Conservation (phyloP, 2,888 invertebrate species). For the Laothoe populi region DNA sequence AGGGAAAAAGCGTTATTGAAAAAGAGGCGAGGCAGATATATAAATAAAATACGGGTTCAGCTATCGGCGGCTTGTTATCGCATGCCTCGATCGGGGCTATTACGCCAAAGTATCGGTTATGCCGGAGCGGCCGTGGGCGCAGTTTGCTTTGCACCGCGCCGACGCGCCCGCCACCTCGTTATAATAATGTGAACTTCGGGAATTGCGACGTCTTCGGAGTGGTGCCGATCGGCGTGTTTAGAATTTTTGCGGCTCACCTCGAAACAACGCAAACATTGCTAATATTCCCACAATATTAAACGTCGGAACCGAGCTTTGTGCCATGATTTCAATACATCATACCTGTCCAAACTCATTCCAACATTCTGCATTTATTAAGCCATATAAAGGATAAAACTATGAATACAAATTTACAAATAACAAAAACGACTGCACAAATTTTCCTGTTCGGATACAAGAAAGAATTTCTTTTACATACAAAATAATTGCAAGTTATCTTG, state of each 20-base stretch:
- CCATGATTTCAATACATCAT: not conserved
- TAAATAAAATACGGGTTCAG: constrained; percentile 85
- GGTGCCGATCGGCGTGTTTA: constrained; percentile 28
- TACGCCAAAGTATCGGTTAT: constrained; percentile 81
- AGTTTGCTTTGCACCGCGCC: constrained; percentile 77
- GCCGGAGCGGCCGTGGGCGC: constrained; percentile 75
- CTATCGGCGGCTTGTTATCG: constrained; percentile 85
- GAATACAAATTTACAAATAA: constrained; percentile 1
- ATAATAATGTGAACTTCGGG: constrained; percentile 85
- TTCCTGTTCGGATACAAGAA: constrained; percentile 65
- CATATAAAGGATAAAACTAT: not conserved
- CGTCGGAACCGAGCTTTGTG: constrained; percentile 1
- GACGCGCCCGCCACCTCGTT: constrained; percentile 79
- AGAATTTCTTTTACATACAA: constrained; percentile 84
- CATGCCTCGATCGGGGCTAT: constrained; percentile 80
- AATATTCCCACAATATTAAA: constrained; percentile 16
- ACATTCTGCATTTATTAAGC: no score
- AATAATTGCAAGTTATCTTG: constrained; percentile 83
- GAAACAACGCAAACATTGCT: constrained; percentile 17
- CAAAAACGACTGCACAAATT: constrained; percentile 52
- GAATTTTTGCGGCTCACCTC: constrained; percentile 25
- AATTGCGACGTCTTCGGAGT: constrained; percentile 77
- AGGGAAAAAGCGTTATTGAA: constrained; percentile 83
- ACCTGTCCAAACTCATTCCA: no score
- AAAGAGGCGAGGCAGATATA: constrained; percentile 81